Conservation (phyloP, 2,113 vertebrate species). For the Pogonocichla stellata region DNA sequence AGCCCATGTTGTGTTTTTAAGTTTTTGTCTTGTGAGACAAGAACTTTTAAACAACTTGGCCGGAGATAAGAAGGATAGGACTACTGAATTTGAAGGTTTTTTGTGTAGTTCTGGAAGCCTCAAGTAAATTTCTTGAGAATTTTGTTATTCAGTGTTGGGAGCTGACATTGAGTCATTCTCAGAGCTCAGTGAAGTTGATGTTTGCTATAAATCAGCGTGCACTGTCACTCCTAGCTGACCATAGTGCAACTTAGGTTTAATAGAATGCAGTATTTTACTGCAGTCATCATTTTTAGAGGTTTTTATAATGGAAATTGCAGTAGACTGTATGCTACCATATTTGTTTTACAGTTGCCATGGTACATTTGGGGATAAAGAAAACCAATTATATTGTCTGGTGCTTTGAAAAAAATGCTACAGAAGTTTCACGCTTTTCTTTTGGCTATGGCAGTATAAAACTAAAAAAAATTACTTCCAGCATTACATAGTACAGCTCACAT, state of each 20-base stretch:
- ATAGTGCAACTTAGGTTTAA: not conserved
- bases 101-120: not conserved
- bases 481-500: not conserved
- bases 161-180: not conserved
- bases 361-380: not conserved
- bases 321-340: not conserved
- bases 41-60: not conserved
- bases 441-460: not conserved
- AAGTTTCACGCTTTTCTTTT: slow-evolving; percentile 7
- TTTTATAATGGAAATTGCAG: not conserved
- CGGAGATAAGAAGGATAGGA: not conserved
- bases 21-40: not conserved
- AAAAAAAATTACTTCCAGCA: not conserved
- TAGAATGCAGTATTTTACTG: not conserved
- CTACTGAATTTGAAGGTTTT: not conserved
- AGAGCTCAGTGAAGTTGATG: not conserved
- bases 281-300: not conserved
- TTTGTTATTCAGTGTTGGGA: not conserved
- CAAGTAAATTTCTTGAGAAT: not conserved
- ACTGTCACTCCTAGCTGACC: not conserved
- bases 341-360: not conserved
- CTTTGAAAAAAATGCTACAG: not conserved
- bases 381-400: not conserved
- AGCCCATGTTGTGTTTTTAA: not conserved
- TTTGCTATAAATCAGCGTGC: not conserved